Evolutionary conservation across 2,797 vertebrate genomes (phyloP), one percentile per base, ranked within the genome.

Genomic region (Acanthornis magna): DNA sequence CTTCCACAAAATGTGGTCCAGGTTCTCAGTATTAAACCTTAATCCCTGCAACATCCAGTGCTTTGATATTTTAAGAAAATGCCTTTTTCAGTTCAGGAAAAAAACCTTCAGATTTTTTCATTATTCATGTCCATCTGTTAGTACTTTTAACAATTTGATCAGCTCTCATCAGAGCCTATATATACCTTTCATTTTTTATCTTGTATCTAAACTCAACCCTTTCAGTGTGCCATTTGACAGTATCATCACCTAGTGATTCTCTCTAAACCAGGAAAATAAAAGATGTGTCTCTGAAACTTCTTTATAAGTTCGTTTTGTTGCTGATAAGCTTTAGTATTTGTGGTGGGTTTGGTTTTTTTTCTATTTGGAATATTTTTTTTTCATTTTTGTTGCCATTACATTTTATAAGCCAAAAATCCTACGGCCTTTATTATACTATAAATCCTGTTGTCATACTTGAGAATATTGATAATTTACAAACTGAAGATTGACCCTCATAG

Each of bases 1-100:
- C n/a, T 72, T 57, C 34, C 34, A 45, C 25, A 66, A 63, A 88
- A 75, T 29, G 21, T 10, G 4, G 8, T 73, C 26, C 32, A 4
- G 10, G 16, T 72, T 85, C 67, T 76, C 26, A 10, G 10, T 63
- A 54, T 91, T 62, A 82, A 82, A 78, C 29, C 25, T 25, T 79
- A 75, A 91, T 74, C 42, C 23, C 62, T 57, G 18, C 22, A 80
- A 36, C 1, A 5, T n/a, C 51, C 22, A 48, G 72, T 81, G 67
- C 42, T 94, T 75, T 85, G 22, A 61, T 83, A 51, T 89, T 81
- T 70, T 29, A 63, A 76, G 72, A 75, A 70, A 74, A 57, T 25
- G 15, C 7, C 27, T 38, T 80, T 76, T 91, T 36, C 26, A 47
- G 17, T 27, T 85, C 40, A 67, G n/a, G 16, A 26, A n/a, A 78